These are phyloP conservation scores for Drosophila atripex DNA, from an alignment of 2,888 invertebrate species.

Conservation along the genomic window DNA sequence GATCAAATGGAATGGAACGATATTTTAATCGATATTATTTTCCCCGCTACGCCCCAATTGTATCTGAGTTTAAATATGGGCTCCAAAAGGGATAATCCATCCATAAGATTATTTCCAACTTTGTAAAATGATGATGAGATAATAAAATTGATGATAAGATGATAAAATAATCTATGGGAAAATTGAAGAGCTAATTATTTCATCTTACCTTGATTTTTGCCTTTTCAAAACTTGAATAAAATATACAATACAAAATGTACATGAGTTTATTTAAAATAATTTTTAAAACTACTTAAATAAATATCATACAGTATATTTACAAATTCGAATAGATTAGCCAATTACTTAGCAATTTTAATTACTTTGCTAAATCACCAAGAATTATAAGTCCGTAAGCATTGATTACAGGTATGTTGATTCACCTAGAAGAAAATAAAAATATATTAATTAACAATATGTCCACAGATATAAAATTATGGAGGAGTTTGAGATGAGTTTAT, in stretches of 20 bases:
- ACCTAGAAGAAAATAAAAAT: conserved; percentile 68
- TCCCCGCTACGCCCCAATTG: neutral
- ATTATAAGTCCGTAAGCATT: conserved; percentile 59
- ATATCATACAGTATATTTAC: conserved; percentile 62
- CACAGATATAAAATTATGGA: neutral
- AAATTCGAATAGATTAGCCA: conserved; percentile 65
- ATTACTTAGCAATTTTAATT: conserved; percentile 62
- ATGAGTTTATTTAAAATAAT: conserved; percentile 54
- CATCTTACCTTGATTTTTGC: neutral
- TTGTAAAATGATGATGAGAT: too few species aligned
- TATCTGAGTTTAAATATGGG: neutral
- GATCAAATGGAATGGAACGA: conserved; percentile 1
- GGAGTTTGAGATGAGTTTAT: neutral
- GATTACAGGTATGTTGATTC: conserved; percentile 82
- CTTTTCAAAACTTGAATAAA: conserved; percentile 81
- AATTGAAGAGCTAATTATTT: too few species aligned
- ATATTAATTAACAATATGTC: neutral
- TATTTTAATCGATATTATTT: neutral
- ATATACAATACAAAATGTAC: conserved; percentile 82
- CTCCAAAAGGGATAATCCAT: neutral
- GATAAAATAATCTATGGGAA: too few species aligned
- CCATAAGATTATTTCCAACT: too few species aligned
- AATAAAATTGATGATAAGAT: too few species aligned
- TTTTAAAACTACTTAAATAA: conserved; percentile 63
- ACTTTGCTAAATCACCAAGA: conserved; percentile 68